A percentile compares a stretch with the other conserved stretches of the same genome.
Evolutionary conservation across 2,797 vertebrate genomes (phyloP).

Genomic region (Poeciliopsis presidionis): DNA sequence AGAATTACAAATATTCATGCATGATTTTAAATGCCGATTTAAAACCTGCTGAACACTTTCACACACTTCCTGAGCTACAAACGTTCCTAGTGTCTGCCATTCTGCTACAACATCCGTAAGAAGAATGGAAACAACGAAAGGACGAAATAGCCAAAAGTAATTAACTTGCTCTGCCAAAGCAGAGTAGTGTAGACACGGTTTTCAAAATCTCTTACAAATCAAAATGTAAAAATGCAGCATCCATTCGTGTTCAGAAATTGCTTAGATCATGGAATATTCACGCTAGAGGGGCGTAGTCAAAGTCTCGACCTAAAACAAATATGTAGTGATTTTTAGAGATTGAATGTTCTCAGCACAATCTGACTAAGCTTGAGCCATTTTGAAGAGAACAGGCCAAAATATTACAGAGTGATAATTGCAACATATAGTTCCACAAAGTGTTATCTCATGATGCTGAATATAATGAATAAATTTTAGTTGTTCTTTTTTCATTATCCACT

Average conservation of each 20-base stretch:
- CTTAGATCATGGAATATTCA: neutral
- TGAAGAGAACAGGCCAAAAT: neutral
- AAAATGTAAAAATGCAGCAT: neutral
- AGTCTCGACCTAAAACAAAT: neutral
- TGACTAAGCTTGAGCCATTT: neutral
- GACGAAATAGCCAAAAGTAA: neutral
- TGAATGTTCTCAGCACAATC: neutral
- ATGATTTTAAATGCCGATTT: slow-evolving; percentile 27
- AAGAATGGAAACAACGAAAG: neutral
- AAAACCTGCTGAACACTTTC: slow-evolving; percentile 38
- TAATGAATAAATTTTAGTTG: neutral
- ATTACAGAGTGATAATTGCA: neutral
- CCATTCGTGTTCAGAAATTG: neutral
- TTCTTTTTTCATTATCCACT: neutral
- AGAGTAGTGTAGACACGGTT: too few relatives aligned
- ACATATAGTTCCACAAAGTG: neutral
- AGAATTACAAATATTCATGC: slow-evolving; percentile 56
- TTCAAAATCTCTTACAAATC: neutral
- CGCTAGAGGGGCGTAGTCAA: neutral
- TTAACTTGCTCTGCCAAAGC: neutral
- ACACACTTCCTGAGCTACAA: slow-evolving; percentile 32
- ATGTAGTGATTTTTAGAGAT: neutral
- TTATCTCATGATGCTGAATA: neutral
- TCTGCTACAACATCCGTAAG: slow-evolving; percentile 27
- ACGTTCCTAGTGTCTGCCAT: slow-evolving; percentile 33